These are phyloP conservation scores for Polypedilum vanderplanki DNA, from an alignment of 1,140 invertebrate species.

Conservation along the genomic window DNA sequence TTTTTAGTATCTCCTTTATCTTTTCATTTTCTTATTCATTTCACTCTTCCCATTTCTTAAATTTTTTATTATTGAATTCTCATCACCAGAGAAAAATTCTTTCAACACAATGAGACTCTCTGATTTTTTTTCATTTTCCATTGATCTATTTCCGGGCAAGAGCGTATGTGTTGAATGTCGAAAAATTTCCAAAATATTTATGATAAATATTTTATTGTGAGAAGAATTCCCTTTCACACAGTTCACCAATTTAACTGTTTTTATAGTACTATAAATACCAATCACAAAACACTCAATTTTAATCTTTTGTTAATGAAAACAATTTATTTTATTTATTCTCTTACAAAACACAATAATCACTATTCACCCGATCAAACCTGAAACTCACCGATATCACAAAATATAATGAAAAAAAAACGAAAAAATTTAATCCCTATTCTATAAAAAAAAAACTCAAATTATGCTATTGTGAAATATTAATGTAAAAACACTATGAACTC, in stretches of 20 bases:
- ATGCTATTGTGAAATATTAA: constrained; percentile 31
- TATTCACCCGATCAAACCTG: constrained; percentile 25
- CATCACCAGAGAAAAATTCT: no score
- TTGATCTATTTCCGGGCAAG: constrained; percentile 41
- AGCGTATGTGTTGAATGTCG: constrained; percentile 46
- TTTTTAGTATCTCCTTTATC: not conserved
- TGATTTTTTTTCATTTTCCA: not conserved
- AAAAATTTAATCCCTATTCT: not conserved
- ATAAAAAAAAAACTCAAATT: constrained; percentile 31
- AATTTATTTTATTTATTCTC: constrained; percentile 30
- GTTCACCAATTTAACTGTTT: not conserved
- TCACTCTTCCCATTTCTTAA: not conserved
- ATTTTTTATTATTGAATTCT: no score
- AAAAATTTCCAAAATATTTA: constrained; percentile 30
- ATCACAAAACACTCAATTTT: not conserved
- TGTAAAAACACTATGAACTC: constrained; percentile 26
- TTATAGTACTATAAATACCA: not conserved
- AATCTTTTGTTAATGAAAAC: constrained; percentile 5
- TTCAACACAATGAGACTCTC: no score
- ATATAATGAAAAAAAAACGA: constrained; percentile 5
- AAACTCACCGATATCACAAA: not conserved
- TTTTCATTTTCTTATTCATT: not conserved
- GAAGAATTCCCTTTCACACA: constrained; percentile 13
- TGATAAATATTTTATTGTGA: constrained; percentile 28
- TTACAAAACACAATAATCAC: constrained; percentile 8